phyloP scores from a whole-genome alignment of 2,797 vertebrate genomes.

The Catamblyrhynchus diadema region DNA sequence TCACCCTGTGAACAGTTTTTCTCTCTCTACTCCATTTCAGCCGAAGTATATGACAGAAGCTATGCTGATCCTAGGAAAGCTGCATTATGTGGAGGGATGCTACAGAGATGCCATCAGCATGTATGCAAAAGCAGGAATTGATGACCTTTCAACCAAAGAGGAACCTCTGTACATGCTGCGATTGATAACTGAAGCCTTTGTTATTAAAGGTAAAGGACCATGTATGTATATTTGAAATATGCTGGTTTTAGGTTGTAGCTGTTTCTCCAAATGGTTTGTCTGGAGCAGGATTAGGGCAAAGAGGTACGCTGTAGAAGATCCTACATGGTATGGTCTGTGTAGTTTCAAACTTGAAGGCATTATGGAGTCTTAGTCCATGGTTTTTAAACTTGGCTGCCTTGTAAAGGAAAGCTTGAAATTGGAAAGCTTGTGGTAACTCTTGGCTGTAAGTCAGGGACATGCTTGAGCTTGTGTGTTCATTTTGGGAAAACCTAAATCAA shows the following conservation, averaged over 20 bases:
- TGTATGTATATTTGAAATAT: neutral
- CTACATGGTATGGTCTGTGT: neutral
- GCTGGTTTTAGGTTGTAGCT: neutral
- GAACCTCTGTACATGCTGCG: slow-evolving; percentile 90
- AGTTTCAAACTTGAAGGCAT: slow-evolving; percentile 16
- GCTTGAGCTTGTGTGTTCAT: neutral
- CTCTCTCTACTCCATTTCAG: slow-evolving; percentile 58
- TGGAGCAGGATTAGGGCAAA: neutral
- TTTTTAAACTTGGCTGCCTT: slow-evolving; percentile 23
- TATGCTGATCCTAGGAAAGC: slow-evolving; percentile 91
- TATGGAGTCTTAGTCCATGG: slow-evolving; percentile 14
- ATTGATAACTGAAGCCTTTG: slow-evolving; percentile 89
- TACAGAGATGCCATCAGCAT: slow-evolving; percentile 94
- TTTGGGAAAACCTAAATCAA: neutral
- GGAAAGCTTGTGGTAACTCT: neutral
- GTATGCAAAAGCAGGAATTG: slow-evolving; percentile 91
- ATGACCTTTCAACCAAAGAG: slow-evolving; percentile 84
- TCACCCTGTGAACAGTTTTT: neutral
- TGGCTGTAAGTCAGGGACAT: neutral
- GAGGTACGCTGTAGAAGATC: neutral
- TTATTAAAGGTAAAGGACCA: slow-evolving; percentile 89
- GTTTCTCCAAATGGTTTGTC: neutral
- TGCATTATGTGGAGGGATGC: slow-evolving; percentile 90
- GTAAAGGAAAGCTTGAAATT: neutral
- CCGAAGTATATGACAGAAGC: slow-evolving; percentile 89